These are phyloP conservation scores for Poecilobothrus nobilitatus DNA, from an alignment of 2,888 invertebrate genomes.

Conservation along the genomic window DNA sequence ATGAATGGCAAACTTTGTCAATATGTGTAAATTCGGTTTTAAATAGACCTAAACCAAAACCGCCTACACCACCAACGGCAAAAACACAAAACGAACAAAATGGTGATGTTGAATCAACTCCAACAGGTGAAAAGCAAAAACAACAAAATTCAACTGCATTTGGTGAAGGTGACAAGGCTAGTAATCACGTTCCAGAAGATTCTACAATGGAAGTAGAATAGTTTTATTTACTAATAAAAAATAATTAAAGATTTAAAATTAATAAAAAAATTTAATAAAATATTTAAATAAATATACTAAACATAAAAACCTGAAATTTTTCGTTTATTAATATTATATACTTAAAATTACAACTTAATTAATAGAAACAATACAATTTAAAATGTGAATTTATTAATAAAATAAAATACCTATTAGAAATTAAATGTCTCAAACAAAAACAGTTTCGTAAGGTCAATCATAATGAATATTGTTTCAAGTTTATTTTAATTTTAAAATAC, in stretches of 20 bases:
- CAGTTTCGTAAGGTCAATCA: too few species aligned
- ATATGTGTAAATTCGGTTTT: conserved; percentile 61
- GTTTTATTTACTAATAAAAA: conserved; percentile 3
- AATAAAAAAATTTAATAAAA: background rate
- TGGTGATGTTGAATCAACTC: conserved; percentile 28
- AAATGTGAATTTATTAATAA: too few species aligned
- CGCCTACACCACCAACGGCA: conserved; percentile 52
- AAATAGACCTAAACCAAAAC: conserved; percentile 86
- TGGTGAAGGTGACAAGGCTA: conserved; percentile 25
- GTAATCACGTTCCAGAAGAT: conserved; percentile 30
- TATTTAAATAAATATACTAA: conserved; percentile 4
- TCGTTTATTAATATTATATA: background rate
- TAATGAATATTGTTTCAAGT: too few species aligned
- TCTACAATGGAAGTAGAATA: conserved; percentile 41
- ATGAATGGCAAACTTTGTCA: conserved; percentile 57
- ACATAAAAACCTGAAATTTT: background rate
- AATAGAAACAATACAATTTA: too few species aligned
- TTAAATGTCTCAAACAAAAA: too few species aligned
- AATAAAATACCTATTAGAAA: too few species aligned
- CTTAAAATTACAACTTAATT: too few species aligned
- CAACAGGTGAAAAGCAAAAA: conserved; percentile 10
- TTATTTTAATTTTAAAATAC: too few species aligned
- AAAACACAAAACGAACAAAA: conserved; percentile 27
- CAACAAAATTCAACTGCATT: conserved; percentile 16
- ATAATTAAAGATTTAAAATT: background rate